Conservation (phyloP, 2,888 invertebrate genomes). For the Andrena marginata region DNA sequence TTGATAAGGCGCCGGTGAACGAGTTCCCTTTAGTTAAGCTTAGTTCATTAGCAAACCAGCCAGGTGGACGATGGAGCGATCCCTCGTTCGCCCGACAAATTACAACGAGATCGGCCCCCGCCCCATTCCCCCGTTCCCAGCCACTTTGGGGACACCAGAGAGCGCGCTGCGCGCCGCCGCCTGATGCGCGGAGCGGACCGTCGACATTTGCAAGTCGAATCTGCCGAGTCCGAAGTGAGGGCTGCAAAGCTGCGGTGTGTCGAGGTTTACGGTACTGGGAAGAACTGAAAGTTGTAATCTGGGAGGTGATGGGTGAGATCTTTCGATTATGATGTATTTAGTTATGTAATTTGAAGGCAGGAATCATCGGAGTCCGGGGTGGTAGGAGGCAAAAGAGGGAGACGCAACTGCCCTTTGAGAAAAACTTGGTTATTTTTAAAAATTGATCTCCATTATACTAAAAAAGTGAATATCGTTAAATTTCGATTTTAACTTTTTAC, state of each 20-base stretch:
- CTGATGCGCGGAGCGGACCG: not conserved
- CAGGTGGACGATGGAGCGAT: conserved; percentile 79
- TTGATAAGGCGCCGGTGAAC: conserved; percentile 79
- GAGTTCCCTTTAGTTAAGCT: conserved; percentile 79
- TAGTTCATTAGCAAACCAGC: conserved; percentile 81
- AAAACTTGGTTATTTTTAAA: too few species aligned
- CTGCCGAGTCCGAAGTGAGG: too few species aligned
- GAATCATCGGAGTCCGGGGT: too few species aligned
- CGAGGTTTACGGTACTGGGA: not conserved
- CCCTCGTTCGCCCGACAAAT: conserved; percentile 76
- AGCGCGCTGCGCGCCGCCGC: conserved; percentile 1
- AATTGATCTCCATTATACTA: too few species aligned
- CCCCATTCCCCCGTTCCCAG: conserved; percentile 43
- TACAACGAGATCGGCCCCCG: conserved; percentile 73
- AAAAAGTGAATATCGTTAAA: too few species aligned
- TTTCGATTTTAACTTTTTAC: too few species aligned
- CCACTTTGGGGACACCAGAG: conserved; percentile 35
- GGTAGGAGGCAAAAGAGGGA: too few species aligned
- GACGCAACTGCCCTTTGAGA: too few species aligned
- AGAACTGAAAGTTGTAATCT: not conserved
- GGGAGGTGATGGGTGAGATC: too few species aligned
- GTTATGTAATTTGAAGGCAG: too few species aligned
- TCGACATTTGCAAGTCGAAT: conserved; percentile 4
- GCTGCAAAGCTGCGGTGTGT: not conserved
- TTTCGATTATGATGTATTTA: too few species aligned